Conservation (phyloP, 2,888 invertebrate species). For the Archips crataeganus region DNA sequence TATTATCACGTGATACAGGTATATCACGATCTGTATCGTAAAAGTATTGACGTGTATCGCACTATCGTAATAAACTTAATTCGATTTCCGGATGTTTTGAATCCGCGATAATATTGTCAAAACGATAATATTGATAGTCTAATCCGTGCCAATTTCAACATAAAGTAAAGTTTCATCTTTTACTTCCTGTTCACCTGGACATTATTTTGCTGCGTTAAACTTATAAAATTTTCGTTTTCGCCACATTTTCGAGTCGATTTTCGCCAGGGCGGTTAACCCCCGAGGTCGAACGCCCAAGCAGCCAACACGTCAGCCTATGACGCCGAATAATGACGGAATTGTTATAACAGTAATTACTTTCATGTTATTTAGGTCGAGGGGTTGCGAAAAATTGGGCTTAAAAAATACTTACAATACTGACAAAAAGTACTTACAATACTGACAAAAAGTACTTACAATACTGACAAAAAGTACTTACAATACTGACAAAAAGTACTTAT, state of each 20-base stretch:
- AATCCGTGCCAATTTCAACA: too few relatives aligned
- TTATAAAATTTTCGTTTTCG: neutral
- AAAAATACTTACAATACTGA: neutral
- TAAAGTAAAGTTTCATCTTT: too few relatives aligned
- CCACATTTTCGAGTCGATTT: neutral
- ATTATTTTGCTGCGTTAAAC: neutral
- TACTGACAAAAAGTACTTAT: too few relatives aligned
- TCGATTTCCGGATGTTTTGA: too few relatives aligned
- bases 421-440: too few relatives aligned
- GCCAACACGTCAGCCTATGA: slow-evolving; percentile 8
- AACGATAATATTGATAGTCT: too few relatives aligned
- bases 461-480: neutral
- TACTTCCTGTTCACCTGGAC: neutral
- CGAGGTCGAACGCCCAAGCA: neutral
- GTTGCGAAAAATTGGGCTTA: neutral
- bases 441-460: neutral
- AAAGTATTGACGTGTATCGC: too few relatives aligned
- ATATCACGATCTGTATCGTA: too few relatives aligned
- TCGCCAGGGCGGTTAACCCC: slow-evolving; percentile 9
- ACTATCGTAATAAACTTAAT: too few relatives aligned
- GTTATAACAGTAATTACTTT: slow-evolving; percentile 5
- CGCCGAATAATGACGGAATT: slow-evolving; percentile 6
- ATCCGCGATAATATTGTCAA: too few relatives aligned
- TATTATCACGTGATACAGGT: too few relatives aligned
- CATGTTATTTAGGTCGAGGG: neutral